Conservation (phyloP, 2,797 vertebrate species). For the Molossus molossus region DNA sequence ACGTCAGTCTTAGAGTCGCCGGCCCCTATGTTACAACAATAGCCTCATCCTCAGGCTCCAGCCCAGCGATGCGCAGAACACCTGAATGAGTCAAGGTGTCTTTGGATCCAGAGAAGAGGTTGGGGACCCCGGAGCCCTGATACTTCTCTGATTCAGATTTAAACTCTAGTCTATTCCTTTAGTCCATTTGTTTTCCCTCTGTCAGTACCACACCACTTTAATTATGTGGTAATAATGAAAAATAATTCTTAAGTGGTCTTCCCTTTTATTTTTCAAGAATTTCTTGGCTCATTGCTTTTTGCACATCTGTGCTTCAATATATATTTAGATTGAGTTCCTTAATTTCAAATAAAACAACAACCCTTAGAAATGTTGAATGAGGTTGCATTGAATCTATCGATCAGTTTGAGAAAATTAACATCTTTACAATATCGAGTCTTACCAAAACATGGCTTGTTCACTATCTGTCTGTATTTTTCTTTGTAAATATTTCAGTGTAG, state of each 20-base stretch:
- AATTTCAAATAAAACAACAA: not conserved
- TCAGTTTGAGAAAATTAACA: not conserved
- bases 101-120: too few relatives aligned
- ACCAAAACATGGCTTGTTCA: not conserved
- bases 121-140: too few relatives aligned
- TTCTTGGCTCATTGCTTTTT: slow-evolving; percentile 2
- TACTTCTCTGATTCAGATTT: too few relatives aligned
- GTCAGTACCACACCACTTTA: not conserved
- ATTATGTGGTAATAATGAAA: not conserved
- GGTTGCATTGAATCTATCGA: not conserved
- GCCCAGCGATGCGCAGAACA: too few relatives aligned
- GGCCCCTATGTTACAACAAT: too few relatives aligned
- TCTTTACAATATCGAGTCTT: not conserved
- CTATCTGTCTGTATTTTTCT: not conserved
- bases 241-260: not conserved
- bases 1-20: too few relatives aligned
- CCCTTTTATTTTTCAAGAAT: not conserved
- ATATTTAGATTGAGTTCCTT: slow-evolving; percentile 12
- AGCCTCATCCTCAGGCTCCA: too few relatives aligned
- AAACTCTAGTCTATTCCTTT: not conserved
- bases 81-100: too few relatives aligned
- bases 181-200: not conserved
- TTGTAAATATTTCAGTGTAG: not conserved
- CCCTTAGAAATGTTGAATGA: not conserved
- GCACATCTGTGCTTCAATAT: not conserved